Conservation (phyloP, 1,140 invertebrate species). For the Hypothenemus hampei region DNA sequence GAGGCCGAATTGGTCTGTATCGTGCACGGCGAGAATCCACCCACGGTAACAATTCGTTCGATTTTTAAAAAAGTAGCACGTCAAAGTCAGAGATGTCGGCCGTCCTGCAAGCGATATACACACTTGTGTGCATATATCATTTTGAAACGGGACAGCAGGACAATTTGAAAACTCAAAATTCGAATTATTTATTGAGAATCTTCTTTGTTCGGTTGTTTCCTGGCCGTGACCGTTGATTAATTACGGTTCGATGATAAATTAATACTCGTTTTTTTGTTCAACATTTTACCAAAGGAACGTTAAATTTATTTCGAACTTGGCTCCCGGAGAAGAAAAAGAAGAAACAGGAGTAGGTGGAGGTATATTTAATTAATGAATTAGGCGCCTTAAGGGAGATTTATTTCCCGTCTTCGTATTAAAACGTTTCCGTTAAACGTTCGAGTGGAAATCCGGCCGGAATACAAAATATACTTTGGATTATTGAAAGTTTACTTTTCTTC, state of each 20-base stretch:
- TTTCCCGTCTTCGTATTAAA: conserved; percentile 12
- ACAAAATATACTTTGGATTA: conserved; percentile 3
- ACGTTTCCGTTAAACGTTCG: conserved; percentile 15
- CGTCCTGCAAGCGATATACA: too few relatives aligned
- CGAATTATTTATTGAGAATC: background rate
- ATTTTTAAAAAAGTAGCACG: too few relatives aligned
- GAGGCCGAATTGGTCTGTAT: conserved; percentile 64
- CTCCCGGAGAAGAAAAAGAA: background rate
- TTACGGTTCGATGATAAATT: too few relatives aligned
- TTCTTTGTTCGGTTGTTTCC: conserved; percentile 1
- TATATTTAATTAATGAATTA: conserved; percentile 22
- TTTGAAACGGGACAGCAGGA: too few relatives aligned
- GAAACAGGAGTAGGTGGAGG: too few relatives aligned
- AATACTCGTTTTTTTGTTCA: too few relatives aligned
- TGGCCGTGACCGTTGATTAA: background rate
- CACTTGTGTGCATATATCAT: too few relatives aligned
- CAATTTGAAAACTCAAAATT: background rate
- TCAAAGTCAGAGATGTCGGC: background rate
- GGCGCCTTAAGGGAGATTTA: conserved; percentile 13
- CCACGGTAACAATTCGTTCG: conserved; percentile 50
- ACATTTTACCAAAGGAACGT: background rate
- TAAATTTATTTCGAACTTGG: conserved; percentile 12
- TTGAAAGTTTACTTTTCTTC: too few relatives aligned
- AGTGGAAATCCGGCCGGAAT: conserved; percentile 4
- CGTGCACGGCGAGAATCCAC: conserved; percentile 60